phyloP scores from a whole-genome alignment of 2,113 vertebrate species.

The Sitta europaea region DNA sequence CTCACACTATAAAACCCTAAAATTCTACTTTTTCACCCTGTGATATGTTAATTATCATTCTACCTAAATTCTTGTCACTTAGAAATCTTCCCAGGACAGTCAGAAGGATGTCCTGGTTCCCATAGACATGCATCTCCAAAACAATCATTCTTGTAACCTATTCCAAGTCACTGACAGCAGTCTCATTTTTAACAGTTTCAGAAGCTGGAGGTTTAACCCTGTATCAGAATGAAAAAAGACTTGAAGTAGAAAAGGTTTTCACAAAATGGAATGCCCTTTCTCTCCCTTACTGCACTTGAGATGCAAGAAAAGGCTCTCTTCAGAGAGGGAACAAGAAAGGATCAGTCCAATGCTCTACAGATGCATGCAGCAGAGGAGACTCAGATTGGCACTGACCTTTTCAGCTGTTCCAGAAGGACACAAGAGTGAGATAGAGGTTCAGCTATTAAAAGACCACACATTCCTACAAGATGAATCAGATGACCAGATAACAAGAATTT shows the following conservation, averaged over 20 bases:
- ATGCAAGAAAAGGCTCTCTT: not conserved
- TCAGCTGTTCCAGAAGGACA: not conserved
- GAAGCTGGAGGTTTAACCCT: not conserved
- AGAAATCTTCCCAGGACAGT: too few species aligned
- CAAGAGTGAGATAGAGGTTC: not conserved
- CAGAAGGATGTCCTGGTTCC: too few species aligned
- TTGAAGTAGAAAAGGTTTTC: not conserved
- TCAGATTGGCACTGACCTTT: not conserved
- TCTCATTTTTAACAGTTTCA: not conserved
- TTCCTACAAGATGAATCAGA: not conserved
- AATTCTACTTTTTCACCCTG: too few species aligned
- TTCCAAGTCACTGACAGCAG: not conserved
- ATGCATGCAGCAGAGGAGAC: not conserved
- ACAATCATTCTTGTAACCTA: not conserved
- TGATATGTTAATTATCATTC: too few species aligned
- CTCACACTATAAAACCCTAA: too few species aligned
- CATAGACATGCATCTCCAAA: not conserved
- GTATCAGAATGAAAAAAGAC: not conserved
- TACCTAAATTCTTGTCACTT: too few species aligned
- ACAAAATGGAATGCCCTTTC: fast-evolving
- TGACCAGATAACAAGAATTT: not conserved
- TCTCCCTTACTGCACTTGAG: not conserved
- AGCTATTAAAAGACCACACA: not conserved
- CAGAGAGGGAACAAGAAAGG: not conserved
- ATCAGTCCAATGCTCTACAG: not conserved